Evolutionary conservation across 2,113 vertebrate species (phyloP).

Genomic region (Macrotus californicus): DNA sequence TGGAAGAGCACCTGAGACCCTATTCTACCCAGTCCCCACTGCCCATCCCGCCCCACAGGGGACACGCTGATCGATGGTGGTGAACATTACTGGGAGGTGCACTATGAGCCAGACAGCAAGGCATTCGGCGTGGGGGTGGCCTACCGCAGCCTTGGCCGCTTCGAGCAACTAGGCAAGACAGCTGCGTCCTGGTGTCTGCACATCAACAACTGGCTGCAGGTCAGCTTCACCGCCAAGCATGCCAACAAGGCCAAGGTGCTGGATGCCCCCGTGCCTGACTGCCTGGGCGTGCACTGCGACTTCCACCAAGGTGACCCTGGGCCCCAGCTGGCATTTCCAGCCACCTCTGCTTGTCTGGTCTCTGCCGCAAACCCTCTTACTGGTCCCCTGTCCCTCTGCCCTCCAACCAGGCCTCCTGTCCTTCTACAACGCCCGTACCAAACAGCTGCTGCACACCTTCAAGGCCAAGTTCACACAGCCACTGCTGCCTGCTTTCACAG

Average conservation of each 20-base stretch:
- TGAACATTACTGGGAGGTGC: slow-evolving; percentile 96
- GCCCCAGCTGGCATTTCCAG: rapidly evolving
- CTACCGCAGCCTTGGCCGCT: slow-evolving; percentile 91
- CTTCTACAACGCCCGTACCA: slow-evolving; percentile 93
- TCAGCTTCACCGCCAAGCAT: slow-evolving; percentile 96
- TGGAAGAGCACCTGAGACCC: background rate
- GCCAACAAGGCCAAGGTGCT: slow-evolving; percentile 95
- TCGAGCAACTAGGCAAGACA: slow-evolving; percentile 94
- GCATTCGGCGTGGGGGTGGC: slow-evolving; percentile 91
- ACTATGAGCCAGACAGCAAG: slow-evolving; percentile 94
- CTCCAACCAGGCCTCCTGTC: slow-evolving; percentile 85
- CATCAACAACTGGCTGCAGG: slow-evolving; percentile 97
- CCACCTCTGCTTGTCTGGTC: background rate
- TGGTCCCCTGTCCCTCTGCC: background rate
- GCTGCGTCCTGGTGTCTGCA: slow-evolving; percentile 94
- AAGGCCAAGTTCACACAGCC: slow-evolving; percentile 93
- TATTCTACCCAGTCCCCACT: background rate
- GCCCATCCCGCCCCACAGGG: slow-evolving; percentile 64
- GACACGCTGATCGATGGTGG: slow-evolving; percentile 91
- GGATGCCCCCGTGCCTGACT: slow-evolving; percentile 89
- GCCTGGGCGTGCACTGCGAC: slow-evolving; percentile 92
- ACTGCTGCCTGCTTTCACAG: slow-evolving; percentile 92
- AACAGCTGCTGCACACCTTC: slow-evolving; percentile 92
- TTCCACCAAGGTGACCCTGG: slow-evolving; percentile 87
- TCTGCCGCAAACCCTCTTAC: background rate